Percentiles rank a stretch among this genome's conserved stretches.
Conservation (phyloP, 1,140 invertebrate species). For the Octopus sinensis region DNA sequence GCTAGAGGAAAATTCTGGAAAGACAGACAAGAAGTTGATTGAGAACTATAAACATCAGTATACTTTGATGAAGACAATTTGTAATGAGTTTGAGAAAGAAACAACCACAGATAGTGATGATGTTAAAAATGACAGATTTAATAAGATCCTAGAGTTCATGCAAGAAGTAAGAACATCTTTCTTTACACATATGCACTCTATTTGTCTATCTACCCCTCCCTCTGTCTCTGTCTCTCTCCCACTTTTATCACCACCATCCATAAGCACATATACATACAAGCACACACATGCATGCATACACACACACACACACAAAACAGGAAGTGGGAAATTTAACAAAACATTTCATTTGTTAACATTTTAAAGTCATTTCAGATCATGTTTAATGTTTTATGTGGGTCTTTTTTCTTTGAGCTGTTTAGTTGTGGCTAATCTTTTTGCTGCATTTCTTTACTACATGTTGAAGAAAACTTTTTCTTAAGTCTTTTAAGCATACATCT, state of each 20-base stretch:
- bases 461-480: too few relatives aligned
- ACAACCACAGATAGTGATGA: conserved; percentile 68
- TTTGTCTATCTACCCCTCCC: not conserved
- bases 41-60: conserved; percentile 75
- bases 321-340: not conserved
- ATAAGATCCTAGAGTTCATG: conserved; percentile 75
- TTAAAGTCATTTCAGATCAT: not conserved
- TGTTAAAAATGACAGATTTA: conserved; percentile 74
- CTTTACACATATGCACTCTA: not conserved
- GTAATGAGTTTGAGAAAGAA: conserved; percentile 74
- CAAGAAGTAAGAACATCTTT: conserved; percentile 65
- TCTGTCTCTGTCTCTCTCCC: not conserved
- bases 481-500: too few relatives aligned
- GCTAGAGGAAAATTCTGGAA: conserved; percentile 73
- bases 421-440: too few relatives aligned
- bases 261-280: not conserved
- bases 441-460: too few relatives aligned
- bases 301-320: not conserved
- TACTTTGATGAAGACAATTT: conserved; percentile 72
- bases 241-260: not conserved
- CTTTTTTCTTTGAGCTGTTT: too few relatives aligned
- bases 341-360: not conserved
- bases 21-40: conserved; percentile 65
- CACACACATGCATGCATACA: too few relatives aligned
- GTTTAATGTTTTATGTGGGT: too few relatives aligned